Conservation (phyloP, 2,113 vertebrate genomes). For the Bambusicola thoracicus region DNA sequence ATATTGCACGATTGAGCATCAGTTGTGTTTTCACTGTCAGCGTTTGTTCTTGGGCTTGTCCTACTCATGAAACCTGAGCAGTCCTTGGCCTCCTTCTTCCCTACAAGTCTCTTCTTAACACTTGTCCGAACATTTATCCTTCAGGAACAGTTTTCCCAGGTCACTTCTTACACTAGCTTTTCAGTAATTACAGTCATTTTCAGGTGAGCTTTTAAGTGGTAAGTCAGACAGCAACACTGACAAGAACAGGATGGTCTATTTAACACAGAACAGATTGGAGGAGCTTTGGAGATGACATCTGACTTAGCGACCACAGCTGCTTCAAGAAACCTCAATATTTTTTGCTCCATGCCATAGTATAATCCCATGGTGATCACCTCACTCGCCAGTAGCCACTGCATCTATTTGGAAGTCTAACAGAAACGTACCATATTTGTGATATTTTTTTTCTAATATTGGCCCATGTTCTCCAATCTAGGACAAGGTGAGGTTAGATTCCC, state of each 20-base stretch:
- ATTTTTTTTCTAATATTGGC: background rate
- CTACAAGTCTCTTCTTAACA: background rate
- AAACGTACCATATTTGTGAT: background rate
- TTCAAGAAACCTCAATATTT: background rate
- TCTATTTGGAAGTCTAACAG: background rate
- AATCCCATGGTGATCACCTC: background rate
- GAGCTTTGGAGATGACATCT: background rate
- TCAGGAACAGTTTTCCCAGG: background rate
- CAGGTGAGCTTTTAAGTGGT: background rate
- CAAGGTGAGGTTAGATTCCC: background rate
- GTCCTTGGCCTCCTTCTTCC: background rate
- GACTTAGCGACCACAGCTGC: background rate
- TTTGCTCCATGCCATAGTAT: background rate
- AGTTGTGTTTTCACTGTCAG: background rate
- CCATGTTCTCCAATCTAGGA: background rate
- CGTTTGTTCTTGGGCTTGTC: background rate
- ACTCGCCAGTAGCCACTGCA: background rate
- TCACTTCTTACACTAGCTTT: background rate
- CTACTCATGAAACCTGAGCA: background rate
- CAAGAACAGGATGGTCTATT: background rate
- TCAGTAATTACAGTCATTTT: background rate
- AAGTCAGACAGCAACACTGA: background rate
- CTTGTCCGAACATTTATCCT: background rate
- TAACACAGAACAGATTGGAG: background rate
- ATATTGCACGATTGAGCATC: rapidly evolving